Base-by-base conservation (phyloP, 1,140 invertebrate genomes). In the Bombus confusus region DNA sequence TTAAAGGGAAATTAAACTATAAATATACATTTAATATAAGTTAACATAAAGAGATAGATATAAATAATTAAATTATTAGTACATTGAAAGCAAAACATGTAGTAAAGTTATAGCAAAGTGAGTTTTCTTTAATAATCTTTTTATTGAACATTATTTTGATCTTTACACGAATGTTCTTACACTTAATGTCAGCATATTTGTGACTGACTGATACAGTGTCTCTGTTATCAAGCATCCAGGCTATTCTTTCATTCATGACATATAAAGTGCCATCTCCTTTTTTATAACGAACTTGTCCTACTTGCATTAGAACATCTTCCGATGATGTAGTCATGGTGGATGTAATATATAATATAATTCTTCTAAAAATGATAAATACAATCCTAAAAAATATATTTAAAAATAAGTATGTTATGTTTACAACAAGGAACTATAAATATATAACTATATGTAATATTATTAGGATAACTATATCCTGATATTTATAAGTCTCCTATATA, bases 231-330 rank as follows among this genome's bases (percentile, higher is more conserved):
- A 98, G 96, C 97, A 99, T 99, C 98, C 98, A 99, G 62, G 98
- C 98, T 88, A 99, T 95, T 90, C 99, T 96, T 95, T 99, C 98
- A 87, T 98, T 98, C 98, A 99, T 99, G 59, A 99, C 96, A 95
- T 99, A 99, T 41, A 99, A 95, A 12, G 97, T 98, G 13, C 99
- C 99, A 96, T 99, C 98, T 85, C 98, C 98, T 95, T 99, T 99
- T 95, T 99, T 99, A 93, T 98, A 98, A 83, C 98, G 97, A 39
- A 99, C 99, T 95, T 99, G 96, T 82, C 97, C 97, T 85, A 99
- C 97, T 96, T 99, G 98, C 87, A 99, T 96, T 85, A 99, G 95
- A 64, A 99, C 98, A 95, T 99, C 98, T 96, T 99, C 99, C 28
- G 97, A 98, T 59, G 97, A 97, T 72, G 97, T 97, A 89, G 97